Percentiles rank a stretch among this genome's conserved stretches.
These are phyloP conservation scores for Rhinatrema bivittatum DNA, from an alignment of 2,797 vertebrate genomes.

Conservation along the genomic window DNA sequence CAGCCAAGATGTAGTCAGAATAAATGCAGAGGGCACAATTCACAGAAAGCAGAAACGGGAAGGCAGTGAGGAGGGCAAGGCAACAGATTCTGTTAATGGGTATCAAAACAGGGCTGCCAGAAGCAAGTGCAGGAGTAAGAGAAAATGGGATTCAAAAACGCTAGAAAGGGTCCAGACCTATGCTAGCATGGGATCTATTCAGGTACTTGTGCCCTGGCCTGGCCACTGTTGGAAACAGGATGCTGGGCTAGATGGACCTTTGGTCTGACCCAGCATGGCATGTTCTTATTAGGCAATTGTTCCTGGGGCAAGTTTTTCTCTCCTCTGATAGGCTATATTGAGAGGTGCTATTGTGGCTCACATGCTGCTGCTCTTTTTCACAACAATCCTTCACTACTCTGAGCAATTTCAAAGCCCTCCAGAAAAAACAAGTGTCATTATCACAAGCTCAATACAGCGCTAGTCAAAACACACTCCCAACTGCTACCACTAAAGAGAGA, in stretches of 20 bases:
- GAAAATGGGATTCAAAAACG: neutral
- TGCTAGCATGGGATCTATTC: no score
- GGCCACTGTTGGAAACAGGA: no score
- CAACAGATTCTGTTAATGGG: no score
- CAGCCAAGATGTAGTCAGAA: conserved; percentile 6
- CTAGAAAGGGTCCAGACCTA: no score
- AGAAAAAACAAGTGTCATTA: conserved; percentile 12
- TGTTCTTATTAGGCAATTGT: neutral
- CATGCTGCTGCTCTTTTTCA: conserved; percentile 15
- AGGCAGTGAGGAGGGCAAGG: no score
- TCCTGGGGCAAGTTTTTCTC: conserved; percentile 1
- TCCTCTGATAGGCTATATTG: conserved; percentile 25
- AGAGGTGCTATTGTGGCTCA: neutral
- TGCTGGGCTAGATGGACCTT: no score
- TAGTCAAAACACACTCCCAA: no score
- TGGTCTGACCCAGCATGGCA: no score
- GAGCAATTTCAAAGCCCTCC: conserved; percentile 23
- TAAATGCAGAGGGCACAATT: neutral
- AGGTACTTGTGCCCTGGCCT: no score
- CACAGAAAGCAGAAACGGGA: neutral
- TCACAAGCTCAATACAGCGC: no score
- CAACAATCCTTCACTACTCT: conserved; percentile 17
- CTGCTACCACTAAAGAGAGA: no score
- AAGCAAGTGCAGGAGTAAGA: conserved; percentile 13
- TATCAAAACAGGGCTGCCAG: conserved; percentile 1